Evolutionary conservation across 2,113 vertebrate genomes (phyloP), one percentile per base, ranked within the genome.

Genomic region (Tychaedon coryphoeus): DNA sequence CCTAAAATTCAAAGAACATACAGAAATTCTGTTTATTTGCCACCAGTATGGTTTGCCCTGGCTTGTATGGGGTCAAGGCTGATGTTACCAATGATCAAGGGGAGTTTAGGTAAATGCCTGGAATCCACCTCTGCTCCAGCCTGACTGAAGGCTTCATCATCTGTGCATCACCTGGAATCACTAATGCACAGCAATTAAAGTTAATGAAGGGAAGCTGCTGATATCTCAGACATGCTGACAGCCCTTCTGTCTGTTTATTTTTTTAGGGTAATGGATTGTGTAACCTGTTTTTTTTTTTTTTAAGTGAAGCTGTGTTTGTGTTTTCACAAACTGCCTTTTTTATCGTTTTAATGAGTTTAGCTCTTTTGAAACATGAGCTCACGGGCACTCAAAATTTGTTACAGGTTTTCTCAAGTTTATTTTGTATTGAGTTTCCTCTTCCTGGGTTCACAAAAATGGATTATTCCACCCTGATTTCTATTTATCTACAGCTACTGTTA

Each of bases 201-300:
- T 93, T 97, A 97, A 96, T 96, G 93, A 97, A 96, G 93, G 64
- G 88, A 96, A 96, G 85, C 78, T 93, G 95, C 61, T 96, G 88
- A 86, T 96, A 91, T 69, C 81, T 92, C 80, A 93, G 83, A 89
- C 70, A 45, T 95, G 67, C 83, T 96, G 96, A 90, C 90, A 97
- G 92, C 79, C 89, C 91, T 97, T 97, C 92, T 96, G 84, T 61
- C 96, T 89, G 56, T 93, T 95, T 48, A 13, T 95, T 96, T 96
- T 97, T 97, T 94, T 95, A 92, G 79, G 72, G 56, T 75, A 96
- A 93, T 93, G 84, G 67, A 91, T 97, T 85, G 38, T 83, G 77
- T 75, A 97, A 85, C 89, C 74, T 96, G 67, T 88, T 88, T 54
- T 78, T 83, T 80, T 88, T 88, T 54, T 78, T 83, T 80, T 36